Conservation (phyloP, 2,888 invertebrate species). For the Xylophagus ater region DNA sequence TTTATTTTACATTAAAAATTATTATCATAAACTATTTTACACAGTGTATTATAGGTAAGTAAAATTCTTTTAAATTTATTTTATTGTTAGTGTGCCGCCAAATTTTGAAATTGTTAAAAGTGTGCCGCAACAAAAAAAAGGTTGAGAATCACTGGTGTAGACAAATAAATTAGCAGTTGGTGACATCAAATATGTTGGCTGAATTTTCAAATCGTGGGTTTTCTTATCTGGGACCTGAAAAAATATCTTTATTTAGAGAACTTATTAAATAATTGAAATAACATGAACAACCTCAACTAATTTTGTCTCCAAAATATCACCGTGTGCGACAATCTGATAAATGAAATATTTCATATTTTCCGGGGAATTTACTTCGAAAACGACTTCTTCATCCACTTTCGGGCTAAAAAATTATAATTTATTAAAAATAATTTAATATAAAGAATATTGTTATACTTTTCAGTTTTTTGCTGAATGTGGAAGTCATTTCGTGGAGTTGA, state of each 20-base stretch:
- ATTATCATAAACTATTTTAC: too few species aligned
- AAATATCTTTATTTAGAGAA: too few species aligned
- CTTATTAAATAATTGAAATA: too few species aligned
- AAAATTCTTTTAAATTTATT: too few species aligned
- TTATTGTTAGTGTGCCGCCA: too few species aligned
- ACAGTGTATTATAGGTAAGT: too few species aligned
- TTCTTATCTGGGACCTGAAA: constrained; percentile 27
- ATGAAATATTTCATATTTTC: constrained; percentile 64
- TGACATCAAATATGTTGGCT: constrained; percentile 61
- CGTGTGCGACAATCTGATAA: constrained; percentile 73
- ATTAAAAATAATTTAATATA: not conserved
- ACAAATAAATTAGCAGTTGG: constrained; percentile 69
- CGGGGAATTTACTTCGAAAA: constrained; percentile 65
- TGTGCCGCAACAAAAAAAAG: too few species aligned
- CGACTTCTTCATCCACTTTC: constrained; percentile 58
- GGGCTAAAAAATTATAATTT: constrained; percentile 32
- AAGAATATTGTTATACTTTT: constrained; percentile 29
- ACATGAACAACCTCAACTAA: constrained; percentile 29
- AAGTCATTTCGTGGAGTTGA: constrained; percentile 44
- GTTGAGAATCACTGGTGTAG: too few species aligned
- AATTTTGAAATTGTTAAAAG: too few species aligned
- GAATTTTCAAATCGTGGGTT: constrained; percentile 44
- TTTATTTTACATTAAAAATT: too few species aligned
- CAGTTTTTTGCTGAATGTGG: constrained; percentile 39
- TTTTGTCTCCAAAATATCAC: constrained; percentile 65